Percentiles rank a stretch among this genome's conserved stretches.
These are phyloP conservation scores for Melanerpes formicivorus DNA, from an alignment of 2,113 vertebrate genomes.

Conservation along the genomic window DNA sequence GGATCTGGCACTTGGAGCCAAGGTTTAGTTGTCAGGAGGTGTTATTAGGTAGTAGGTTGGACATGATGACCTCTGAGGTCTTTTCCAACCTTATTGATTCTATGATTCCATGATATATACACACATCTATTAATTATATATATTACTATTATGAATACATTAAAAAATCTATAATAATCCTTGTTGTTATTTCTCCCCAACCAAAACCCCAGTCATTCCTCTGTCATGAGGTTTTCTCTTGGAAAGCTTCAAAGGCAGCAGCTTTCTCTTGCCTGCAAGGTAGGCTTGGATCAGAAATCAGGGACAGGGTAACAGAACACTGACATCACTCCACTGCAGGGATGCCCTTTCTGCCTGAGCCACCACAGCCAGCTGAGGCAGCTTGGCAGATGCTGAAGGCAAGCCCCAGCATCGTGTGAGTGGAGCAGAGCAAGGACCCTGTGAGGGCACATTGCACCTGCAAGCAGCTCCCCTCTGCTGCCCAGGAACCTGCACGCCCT, in stretches of 20 bases:
- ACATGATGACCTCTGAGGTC: too few relatives aligned
- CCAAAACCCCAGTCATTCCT: conserved; percentile 18
- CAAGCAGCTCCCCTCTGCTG: too few relatives aligned
- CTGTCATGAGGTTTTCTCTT: neutral
- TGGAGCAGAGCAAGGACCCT: neutral
- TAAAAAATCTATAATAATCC: neutral
- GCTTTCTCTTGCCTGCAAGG: conserved; percentile 14
- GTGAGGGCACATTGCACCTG: neutral
- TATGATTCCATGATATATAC: too few relatives aligned
- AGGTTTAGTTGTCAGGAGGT: too few relatives aligned
- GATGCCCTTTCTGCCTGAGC: neutral
- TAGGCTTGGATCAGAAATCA: neutral
- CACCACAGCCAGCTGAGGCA: neutral
- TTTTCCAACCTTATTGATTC: too few relatives aligned
- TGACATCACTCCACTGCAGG: neutral
- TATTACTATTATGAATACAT: neutral
- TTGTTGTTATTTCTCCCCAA: neutral
- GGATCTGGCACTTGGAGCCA: too few relatives aligned
- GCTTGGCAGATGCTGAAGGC: neutral
- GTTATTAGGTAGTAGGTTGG: too few relatives aligned
- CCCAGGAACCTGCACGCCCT: too few relatives aligned
- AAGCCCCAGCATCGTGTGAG: accelerated
- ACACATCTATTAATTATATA: too few relatives aligned
- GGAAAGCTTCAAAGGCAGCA: neutral
- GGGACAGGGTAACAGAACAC: neutral